phyloP scores from a whole-genome alignment of 2,888 invertebrate species.

The Platypus cylindrus region DNA sequence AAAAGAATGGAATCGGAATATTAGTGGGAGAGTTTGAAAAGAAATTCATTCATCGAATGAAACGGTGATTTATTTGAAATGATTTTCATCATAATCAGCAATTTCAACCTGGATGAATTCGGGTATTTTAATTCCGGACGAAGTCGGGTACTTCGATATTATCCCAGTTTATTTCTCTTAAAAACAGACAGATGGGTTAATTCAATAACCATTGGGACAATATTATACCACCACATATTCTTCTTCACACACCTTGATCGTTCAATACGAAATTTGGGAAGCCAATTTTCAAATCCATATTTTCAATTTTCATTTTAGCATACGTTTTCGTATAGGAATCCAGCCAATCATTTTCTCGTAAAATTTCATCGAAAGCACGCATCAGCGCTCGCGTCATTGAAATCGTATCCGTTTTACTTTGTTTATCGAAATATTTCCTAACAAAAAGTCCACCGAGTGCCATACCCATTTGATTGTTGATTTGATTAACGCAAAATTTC shows the following conservation, averaged over 20 bases:
- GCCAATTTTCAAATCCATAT: constrained; percentile 79
- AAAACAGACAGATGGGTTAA: no score
- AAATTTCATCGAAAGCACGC: constrained; percentile 67
- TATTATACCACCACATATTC: no score
- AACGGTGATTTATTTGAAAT: no score
- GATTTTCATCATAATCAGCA: no score
- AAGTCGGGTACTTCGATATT: no score
- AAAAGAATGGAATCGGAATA: neutral
- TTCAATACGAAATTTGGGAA: constrained; percentile 84
- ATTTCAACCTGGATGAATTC: no score
- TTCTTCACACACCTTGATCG: constrained; percentile 42
- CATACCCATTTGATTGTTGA: constrained; percentile 57
- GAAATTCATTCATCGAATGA: no score
- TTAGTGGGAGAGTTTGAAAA: neutral
- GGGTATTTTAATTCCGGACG: no score
- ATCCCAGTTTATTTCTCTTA: no score
- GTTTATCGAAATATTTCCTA: constrained; percentile 74
- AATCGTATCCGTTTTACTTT: constrained; percentile 73
- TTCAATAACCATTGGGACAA: no score
- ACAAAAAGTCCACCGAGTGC: constrained; percentile 89
- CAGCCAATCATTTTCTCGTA: constrained; percentile 73
- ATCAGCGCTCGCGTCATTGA: constrained; percentile 82
- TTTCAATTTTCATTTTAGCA: constrained; percentile 71
- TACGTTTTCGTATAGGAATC: constrained; percentile 69
- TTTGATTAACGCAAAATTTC: constrained; percentile 84